Conservation (phyloP, 2,797 vertebrate species). For the Pampus argenteus region DNA sequence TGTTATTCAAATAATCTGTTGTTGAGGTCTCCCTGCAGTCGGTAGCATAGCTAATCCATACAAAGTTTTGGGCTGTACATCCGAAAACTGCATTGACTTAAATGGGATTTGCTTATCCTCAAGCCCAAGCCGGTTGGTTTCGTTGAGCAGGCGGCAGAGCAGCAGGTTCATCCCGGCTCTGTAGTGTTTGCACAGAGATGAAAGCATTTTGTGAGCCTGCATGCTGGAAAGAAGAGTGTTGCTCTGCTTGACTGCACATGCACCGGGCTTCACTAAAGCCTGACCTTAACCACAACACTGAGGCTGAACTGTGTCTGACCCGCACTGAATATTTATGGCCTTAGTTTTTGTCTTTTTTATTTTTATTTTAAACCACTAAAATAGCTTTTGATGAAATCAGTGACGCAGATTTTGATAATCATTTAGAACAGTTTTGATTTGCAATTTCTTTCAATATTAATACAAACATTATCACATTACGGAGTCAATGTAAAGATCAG, state of each 20-base stretch:
- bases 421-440: neutral
- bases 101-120: constrained; percentile 33
- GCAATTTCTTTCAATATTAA: constrained; percentile 2
- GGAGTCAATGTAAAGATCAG: constrained; percentile 5
- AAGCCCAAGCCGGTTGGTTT: constrained; percentile 14
- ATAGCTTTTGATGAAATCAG: constrained; percentile 2
- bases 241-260: constrained; percentile 29
- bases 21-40: neutral
- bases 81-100: constrained; percentile 15
- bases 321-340: constrained; percentile 23
- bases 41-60: constrained; percentile 13
- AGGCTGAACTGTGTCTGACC: constrained; percentile 18
- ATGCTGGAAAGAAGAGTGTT: neutral
- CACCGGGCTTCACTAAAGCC: constrained; percentile 22
- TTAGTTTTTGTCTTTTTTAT: constrained; percentile 9
- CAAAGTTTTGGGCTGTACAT: neutral
- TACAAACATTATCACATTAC: constrained; percentile 6
- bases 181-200: constrained; percentile 40
- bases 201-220: constrained; percentile 29
- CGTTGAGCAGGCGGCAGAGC: constrained; percentile 19
- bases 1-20: constrained; percentile 12
- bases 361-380: too few species aligned
- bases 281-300: constrained; percentile 18
- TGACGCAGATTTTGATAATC: constrained; percentile 6
- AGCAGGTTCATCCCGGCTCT: constrained; percentile 31